Evolutionary conservation across 1,140 invertebrate species (phyloP), one percentile per base, ranked within the genome.

Genomic region (Dendrolimus punctatus): DNA sequence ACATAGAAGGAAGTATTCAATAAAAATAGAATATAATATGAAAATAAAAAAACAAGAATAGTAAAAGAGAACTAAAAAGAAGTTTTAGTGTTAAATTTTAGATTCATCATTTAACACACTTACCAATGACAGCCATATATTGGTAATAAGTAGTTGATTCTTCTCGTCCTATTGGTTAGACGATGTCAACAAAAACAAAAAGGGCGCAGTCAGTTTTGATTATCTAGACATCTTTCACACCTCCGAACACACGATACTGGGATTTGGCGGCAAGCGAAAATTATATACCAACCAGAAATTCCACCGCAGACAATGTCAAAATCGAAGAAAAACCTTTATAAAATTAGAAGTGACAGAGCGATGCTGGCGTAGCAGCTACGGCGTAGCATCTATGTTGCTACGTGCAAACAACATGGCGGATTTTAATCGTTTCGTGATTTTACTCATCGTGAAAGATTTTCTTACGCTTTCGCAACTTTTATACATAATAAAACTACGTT

Each of bases 91-190:
- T 80, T 79, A 85, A 80, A 53, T 62, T 86, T 86, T 84, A 84
- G 68, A 62, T 80, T 85, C 64, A 66, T 73, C 76, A 82, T 88
- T 85, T 85, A 83, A 90, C 76, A 89, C 89, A 94, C 93, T 94
- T 92, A 95, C 94, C 92, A 94, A 90, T 88, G 92, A 93, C 88
- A 94, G 90, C 92, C 92, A 94, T 89, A 93, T 93, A 91, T 94
- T 94, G 87, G 93, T 93, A 88, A 93, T 93, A 88, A 94, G 91
- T 88, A 93, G 91, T 90, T 94, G 93, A 90, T 94, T 94, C 90
- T 94, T 94, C 90, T 94, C 93, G 89, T 94, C 93, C 92, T 93
- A 92, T 91, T 73, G 80, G 80, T 84, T 84, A 87, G 85, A 88
- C 88, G 83, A 82, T 80, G 83, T 90, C 88, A 89, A 89, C 88